phyloP scores from a whole-genome alignment of 2,888 invertebrate species.

The Herminia tarsipennalis region DNA sequence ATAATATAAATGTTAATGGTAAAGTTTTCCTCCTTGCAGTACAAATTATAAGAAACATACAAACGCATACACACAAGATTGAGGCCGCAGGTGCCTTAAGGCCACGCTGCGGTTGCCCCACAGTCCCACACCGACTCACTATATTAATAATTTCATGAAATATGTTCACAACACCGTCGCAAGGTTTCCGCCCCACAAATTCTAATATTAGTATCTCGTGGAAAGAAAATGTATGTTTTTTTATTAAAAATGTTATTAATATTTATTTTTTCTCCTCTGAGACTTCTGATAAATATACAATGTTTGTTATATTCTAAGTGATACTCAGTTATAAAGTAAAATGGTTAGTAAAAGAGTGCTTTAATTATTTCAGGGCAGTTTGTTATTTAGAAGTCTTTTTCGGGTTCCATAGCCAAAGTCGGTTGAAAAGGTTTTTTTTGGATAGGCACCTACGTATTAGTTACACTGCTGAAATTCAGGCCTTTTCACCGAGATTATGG shows the following conservation, averaged over 20 bases:
- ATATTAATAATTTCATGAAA: conserved; percentile 49
- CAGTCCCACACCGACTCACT: conserved; percentile 19
- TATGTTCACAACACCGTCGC: conserved; percentile 21
- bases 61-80: conserved; percentile 11
- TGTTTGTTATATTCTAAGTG: neutral
- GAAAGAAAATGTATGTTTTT: neutral
- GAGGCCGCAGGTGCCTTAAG: conserved; percentile 37
- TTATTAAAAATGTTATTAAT: neutral
- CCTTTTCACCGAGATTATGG: too few relatives aligned
- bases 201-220: neutral
- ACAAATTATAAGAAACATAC: conserved; percentile 13
- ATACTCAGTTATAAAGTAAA: neutral
- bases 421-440: too few relatives aligned
- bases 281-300: neutral
- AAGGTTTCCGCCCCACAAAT: conserved; percentile 1
- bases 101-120: conserved; percentile 27
- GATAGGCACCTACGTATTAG: too few relatives aligned
- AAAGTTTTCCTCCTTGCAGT: conserved; percentile 10
- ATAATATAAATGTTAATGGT: too few relatives aligned
- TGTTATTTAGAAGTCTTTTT: too few relatives aligned
- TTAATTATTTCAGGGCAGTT: too few relatives aligned
- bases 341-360: conserved; percentile 5
- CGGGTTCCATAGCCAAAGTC: too few relatives aligned
- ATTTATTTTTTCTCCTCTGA: neutral
- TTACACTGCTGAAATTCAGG: too few relatives aligned